Evolutionary conservation across 2,113 vertebrate genomes (phyloP).

Genomic region (Bufo gargarizans): DNA sequence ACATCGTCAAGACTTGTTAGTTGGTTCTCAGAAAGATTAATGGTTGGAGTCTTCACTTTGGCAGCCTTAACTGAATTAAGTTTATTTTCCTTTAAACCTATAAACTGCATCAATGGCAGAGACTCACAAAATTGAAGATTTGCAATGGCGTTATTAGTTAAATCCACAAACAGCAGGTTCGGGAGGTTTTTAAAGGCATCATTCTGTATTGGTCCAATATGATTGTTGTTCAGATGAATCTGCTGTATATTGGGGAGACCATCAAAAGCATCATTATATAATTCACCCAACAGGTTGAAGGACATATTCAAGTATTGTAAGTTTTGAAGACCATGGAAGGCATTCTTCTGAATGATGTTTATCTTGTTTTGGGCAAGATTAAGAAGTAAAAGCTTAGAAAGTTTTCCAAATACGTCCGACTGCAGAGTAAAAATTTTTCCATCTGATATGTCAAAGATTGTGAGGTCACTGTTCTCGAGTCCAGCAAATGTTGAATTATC

Average conservation of each 20-base stretch:
- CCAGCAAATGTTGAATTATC: slow-evolving; percentile 77
- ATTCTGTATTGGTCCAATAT: slow-evolving; percentile 75
- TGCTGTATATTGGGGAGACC: slow-evolving; percentile 66
- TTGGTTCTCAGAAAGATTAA: slow-evolving; percentile 77
- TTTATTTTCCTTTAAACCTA: slow-evolving; percentile 77
- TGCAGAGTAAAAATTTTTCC: slow-evolving; percentile 76
- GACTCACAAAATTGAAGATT: slow-evolving; percentile 62
- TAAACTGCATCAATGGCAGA: slow-evolving; percentile 64
- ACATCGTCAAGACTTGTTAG: slow-evolving; percentile 71
- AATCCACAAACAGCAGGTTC: slow-evolving; percentile 69
- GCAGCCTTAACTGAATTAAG: slow-evolving; percentile 56
- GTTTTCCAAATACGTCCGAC: slow-evolving; percentile 68
- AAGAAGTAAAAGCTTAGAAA: slow-evolving; percentile 69
- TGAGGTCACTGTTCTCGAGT: slow-evolving; percentile 72
- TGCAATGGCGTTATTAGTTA: slow-evolving; percentile 82
- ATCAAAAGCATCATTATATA: slow-evolving; percentile 72
- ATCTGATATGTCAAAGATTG: slow-evolving; percentile 71
- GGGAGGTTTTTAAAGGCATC: slow-evolving; percentile 72
- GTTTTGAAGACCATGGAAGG: slow-evolving; percentile 77
- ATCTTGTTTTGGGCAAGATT: slow-evolving; percentile 79
- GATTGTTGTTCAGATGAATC: slow-evolving; percentile 84
- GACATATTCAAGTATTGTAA: slow-evolving; percentile 80
- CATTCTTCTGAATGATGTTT: slow-evolving; percentile 73
- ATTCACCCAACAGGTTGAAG: slow-evolving; percentile 80
- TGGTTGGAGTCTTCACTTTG: slow-evolving; percentile 24